phyloP scores from a whole-genome alignment of 2,113 vertebrate genomes.

The Boulengeromyrus knoepffleri region DNA sequence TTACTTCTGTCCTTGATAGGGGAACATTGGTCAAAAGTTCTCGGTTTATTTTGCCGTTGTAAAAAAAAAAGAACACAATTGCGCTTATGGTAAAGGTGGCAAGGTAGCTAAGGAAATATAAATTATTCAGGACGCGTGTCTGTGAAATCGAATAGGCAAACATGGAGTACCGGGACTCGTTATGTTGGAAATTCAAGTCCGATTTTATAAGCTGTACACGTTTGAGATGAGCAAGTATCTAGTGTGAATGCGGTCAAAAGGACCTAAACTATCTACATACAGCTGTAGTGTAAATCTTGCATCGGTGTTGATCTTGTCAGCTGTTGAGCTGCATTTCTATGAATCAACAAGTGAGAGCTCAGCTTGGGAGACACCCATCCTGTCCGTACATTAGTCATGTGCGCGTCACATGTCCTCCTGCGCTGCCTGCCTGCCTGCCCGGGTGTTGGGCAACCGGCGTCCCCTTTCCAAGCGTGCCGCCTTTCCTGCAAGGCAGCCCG shows the following conservation, averaged over 20 bases:
- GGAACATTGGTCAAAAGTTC: background rate
- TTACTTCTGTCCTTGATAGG: background rate
- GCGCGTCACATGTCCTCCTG: conserved; percentile 75
- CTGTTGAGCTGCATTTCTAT: conserved; percentile 1
- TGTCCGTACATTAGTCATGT: conserved; percentile 70
- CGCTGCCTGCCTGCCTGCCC: conserved; percentile 7
- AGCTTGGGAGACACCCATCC: conserved; percentile 43
- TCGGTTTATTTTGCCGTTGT: background rate
- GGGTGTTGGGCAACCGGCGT: background rate
- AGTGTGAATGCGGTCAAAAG: background rate
- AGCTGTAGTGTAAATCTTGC: background rate
- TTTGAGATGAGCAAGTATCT: background rate
- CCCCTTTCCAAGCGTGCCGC: too few relatives aligned
- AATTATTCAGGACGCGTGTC: background rate
- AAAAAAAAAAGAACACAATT: background rate
- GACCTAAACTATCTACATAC: background rate
- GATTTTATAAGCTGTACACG: background rate
- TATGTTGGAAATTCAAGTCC: background rate
- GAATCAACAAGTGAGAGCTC: conserved; percentile 16
- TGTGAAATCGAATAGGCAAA: background rate
- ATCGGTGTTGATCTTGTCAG: background rate
- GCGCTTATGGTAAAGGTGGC: background rate
- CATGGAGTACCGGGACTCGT: background rate
- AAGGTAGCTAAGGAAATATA: background rate
- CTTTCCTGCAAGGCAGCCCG: background rate